Base-by-base conservation (phyloP, 2,113 vertebrate genomes). In the Pelvicachromis taeniatus region DNA sequence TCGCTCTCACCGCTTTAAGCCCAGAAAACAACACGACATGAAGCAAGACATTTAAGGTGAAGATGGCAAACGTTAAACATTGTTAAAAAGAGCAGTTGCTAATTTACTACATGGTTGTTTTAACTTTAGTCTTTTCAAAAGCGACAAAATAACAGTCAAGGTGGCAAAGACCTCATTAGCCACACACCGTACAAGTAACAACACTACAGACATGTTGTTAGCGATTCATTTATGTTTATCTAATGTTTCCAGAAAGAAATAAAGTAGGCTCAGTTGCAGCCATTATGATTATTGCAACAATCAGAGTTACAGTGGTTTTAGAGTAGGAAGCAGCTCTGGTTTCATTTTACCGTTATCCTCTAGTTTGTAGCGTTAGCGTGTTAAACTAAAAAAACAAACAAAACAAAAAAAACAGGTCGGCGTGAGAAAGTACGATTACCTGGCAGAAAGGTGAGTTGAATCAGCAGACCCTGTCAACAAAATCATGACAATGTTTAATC, bases 1-100 rank as follows among this genome's bases (percentile, higher is more conserved):
- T 99, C 97, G 33, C 97, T 96, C 94, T 99, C 98, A 84, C 92
- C 90, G 85, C 96, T 97, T 82, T 17, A 52, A 40, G 11, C 61
- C 53, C 33, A 83, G 23, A 50, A 86, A 85, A 38, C 3, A 75
- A 33, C 16, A 80, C 2, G 4, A 21, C 45, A 21, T 21, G 29
- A 52, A 50, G 23, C 5, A 26, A 6, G 7, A 61, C 7, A 38
- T 11, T 7, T 42, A 38, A 13, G 53, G 21, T 42, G 10, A 42
- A 42, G 8, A 9, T 42, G 16, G 0, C 29, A 70, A n/a, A 40
- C 21, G 9, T 40, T 17, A 31, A 50, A 50, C 14, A 31, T 29
- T 14, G 19, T 6, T 42, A 58, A 40, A 45, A 56, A 42, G 14
- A 11, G 2, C 38, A 19, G 77, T 2, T 29, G 2, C 21, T 31